Percentiles rank a stretch among this genome's conserved stretches.
phyloP scores from a whole-genome alignment of 2,888 invertebrate species.

The Pogonocherus hispidulus region DNA sequence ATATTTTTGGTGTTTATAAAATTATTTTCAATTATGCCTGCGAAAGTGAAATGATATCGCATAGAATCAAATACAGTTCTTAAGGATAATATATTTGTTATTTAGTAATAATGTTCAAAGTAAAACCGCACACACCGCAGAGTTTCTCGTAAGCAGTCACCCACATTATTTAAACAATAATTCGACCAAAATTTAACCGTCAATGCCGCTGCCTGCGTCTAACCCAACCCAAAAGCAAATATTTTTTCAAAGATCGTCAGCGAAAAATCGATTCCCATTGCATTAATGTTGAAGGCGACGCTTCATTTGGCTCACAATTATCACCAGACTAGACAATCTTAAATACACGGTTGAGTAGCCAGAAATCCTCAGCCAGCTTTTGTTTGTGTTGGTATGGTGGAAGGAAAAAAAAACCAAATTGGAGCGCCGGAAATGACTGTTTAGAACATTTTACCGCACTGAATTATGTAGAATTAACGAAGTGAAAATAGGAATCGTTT shows the following conservation, averaged over 20 bases:
- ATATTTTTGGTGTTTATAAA: no score
- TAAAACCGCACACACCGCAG: no score
- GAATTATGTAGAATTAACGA: conserved; percentile 27
- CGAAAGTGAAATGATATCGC: no score
- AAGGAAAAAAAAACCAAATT: conserved; percentile 17
- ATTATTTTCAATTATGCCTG: no score
- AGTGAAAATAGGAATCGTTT: conserved; percentile 17
- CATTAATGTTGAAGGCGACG: conserved; percentile 5
- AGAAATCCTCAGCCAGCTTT: conserved; percentile 20
- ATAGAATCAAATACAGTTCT: no score
- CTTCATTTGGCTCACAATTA: conserved; percentile 21
- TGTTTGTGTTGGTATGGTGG: not conserved
- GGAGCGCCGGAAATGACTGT: conserved; percentile 20
- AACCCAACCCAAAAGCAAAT: not conserved
- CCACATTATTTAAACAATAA: no score
- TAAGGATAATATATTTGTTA: no score
- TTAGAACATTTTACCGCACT: conserved; percentile 13
- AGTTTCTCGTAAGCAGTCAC: no score
- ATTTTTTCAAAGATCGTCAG: not conserved
- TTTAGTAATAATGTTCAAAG: no score
- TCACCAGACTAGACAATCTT: conserved; percentile 15
- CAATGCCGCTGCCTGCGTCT: not conserved
- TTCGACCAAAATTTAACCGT: no score
- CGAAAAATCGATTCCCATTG: conserved; percentile 19
- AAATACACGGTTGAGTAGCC: conserved; percentile 10